These are phyloP conservation scores for Proterorhinus semilunaris DNA, from an alignment of 2,113 vertebrate genomes.

Conservation along the genomic window DNA sequence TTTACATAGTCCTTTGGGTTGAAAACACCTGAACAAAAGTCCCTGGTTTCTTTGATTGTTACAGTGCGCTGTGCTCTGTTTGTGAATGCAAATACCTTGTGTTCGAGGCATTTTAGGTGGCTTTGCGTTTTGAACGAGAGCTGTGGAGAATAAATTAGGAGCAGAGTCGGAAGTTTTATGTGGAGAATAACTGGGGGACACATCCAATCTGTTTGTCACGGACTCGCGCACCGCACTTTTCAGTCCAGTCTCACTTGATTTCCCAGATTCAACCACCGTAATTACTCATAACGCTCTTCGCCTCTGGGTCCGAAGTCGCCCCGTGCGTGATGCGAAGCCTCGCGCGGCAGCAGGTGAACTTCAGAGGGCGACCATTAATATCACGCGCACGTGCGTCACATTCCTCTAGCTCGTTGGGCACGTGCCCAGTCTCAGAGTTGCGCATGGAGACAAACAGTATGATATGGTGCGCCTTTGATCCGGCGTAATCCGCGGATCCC, in stretches of 20 bases:
- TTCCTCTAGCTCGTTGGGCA: slow-evolving; percentile 32
- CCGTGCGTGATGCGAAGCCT: neutral
- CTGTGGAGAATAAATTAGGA: neutral
- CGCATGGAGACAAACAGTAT: neutral
- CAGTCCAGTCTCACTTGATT: neutral
- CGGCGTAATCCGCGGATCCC: neutral
- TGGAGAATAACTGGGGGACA: neutral
- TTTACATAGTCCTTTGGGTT: too few species aligned
- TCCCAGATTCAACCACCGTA: neutral
- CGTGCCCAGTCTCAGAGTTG: slow-evolving; percentile 37
- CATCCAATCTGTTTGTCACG: neutral
- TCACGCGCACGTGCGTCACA: slow-evolving; percentile 53
- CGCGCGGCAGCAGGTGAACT: slow-evolving; percentile 32
- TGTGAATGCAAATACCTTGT: neutral
- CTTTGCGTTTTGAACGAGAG: neutral
- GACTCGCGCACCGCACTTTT: neutral
- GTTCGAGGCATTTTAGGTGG: neutral
- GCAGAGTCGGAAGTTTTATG: neutral
- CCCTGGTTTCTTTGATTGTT: too few species aligned
- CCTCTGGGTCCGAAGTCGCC: neutral
- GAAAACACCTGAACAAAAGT: too few species aligned
- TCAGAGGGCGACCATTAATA: slow-evolving; percentile 13
- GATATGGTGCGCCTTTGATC: neutral
- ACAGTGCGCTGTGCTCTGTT: neutral
- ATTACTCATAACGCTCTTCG: neutral